Conservation (phyloP, 2,888 invertebrate genomes). For the Thecocarcelia acutangulata region DNA sequence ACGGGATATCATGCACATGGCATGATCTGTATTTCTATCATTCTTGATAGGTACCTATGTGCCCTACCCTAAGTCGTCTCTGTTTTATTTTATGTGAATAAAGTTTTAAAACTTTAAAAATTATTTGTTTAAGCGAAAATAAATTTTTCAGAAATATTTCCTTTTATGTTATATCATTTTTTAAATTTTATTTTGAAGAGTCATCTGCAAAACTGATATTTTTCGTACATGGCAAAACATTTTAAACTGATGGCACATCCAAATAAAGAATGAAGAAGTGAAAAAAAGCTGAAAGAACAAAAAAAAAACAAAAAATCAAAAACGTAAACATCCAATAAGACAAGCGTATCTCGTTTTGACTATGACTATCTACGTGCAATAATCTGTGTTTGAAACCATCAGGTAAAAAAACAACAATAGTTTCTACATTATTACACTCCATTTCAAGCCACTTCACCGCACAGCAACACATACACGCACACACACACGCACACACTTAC, state of each 20-base stretch:
- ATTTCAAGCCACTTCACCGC: conserved; percentile 34
- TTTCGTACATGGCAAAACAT: conserved; percentile 8
- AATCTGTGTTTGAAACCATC: conserved; percentile 62
- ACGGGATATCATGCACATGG: too few relatives aligned
- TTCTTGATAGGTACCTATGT: too few relatives aligned
- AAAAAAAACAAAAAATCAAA: conserved; percentile 12
- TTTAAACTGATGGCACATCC: conserved; percentile 46
- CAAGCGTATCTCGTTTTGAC: conserved; percentile 62
- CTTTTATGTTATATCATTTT: conserved; percentile 3
- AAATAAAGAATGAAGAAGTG: conserved; percentile 24
- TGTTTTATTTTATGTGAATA: too few relatives aligned
- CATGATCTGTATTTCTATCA: too few relatives aligned
- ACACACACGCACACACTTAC: background rate
- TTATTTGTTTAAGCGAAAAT: background rate
- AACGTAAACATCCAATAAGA: conserved; percentile 60
- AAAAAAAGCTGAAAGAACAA: background rate
- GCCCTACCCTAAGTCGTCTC: too few relatives aligned
- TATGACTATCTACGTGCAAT: conserved; percentile 61
- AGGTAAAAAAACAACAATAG: conserved; percentile 64
- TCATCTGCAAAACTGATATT: conserved; percentile 59
- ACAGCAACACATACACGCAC: conserved; percentile 9
- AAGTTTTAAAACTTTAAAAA: too few relatives aligned
- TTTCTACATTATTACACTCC: conserved; percentile 58
- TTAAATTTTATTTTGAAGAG: conserved; percentile 23
- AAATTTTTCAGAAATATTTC: background rate